phyloP scores from a whole-genome alignment of 2,888 invertebrate species.

The Lissonota sp. region DNA sequence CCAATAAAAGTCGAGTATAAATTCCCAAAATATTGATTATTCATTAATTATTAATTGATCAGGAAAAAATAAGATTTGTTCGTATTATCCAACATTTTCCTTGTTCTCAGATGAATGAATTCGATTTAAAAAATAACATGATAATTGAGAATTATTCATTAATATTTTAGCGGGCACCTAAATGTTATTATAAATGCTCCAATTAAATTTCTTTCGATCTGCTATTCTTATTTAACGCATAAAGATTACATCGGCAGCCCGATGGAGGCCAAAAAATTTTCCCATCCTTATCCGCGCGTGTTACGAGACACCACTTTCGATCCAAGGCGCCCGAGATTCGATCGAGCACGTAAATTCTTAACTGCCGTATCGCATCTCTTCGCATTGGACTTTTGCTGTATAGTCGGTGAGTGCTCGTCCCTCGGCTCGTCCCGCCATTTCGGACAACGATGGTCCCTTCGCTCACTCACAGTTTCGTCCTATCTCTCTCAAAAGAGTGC shows the following conservation, averaged over 20 bases:
- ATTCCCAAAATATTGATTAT: no score
- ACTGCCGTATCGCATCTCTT: constrained; percentile 49
- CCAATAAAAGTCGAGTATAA: no score
- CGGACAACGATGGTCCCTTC: constrained; percentile 38
- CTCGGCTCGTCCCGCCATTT: constrained; percentile 50
- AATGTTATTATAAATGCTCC: no score
- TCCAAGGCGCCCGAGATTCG: constrained; percentile 34
- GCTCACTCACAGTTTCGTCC: constrained; percentile 24
- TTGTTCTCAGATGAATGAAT: no score
- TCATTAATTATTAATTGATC: not conserved
- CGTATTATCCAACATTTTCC: not conserved
- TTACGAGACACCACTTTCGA: constrained; percentile 30
- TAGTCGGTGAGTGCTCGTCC: constrained; percentile 51
- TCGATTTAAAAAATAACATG: no score
- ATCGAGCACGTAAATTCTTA: constrained; percentile 59
- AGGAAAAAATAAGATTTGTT: not conserved
- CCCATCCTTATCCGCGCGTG: not conserved
- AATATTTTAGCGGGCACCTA: no score
- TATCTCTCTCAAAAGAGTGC: constrained; percentile 10
- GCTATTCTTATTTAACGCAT: not conserved
- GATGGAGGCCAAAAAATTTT: not conserved
- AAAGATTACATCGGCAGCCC: constrained; percentile 4
- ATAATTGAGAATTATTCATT: no score
- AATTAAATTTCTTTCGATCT: constrained; percentile 4
- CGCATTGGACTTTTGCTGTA: constrained; percentile 18